Evolutionary conservation across 2,113 vertebrate genomes (phyloP).

Genomic region (Pterocles orientalis): DNA sequence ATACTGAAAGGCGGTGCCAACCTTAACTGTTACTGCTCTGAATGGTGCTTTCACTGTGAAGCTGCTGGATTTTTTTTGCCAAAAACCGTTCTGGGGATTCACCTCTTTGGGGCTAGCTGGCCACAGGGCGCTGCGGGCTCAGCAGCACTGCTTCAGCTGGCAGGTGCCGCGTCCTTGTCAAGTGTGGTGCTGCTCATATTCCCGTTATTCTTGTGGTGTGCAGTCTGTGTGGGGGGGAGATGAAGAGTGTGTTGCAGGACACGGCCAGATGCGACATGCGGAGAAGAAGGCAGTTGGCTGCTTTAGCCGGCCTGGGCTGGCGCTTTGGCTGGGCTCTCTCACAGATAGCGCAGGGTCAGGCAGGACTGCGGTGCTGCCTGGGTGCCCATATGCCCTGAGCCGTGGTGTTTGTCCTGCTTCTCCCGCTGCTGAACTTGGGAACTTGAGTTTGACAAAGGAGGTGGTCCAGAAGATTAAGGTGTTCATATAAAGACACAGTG

Average conservation of each 20-base stretch:
- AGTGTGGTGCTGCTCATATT: background rate
- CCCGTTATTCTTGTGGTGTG: background rate
- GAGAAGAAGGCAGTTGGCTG: background rate
- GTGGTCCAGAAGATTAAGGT: background rate
- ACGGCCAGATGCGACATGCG: background rate
- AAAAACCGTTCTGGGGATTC: background rate
- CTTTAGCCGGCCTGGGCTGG: background rate
- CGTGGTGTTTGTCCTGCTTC: background rate
- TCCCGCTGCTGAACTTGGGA: background rate
- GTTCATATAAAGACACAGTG: background rate
- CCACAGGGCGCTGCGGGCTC: too few relatives aligned
- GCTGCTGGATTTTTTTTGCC: background rate
- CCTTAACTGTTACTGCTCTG: background rate
- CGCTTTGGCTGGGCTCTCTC: background rate
- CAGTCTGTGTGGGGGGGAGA: background rate
- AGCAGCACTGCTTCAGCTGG: background rate
- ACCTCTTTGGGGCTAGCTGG: background rate
- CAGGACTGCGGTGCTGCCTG: background rate
- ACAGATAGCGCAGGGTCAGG: rapidly evolving
- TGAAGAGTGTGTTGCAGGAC: background rate
- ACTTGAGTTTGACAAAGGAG: background rate
- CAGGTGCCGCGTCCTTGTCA: background rate
- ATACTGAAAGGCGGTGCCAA: background rate
- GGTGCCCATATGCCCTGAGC: too few relatives aligned
- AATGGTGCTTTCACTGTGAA: background rate